A percentile compares a stretch with the other conserved stretches of the same genome.
These are phyloP conservation scores for Oligia fasciuncula DNA, from an alignment of 2,888 invertebrate genomes.

Conservation along the genomic window DNA sequence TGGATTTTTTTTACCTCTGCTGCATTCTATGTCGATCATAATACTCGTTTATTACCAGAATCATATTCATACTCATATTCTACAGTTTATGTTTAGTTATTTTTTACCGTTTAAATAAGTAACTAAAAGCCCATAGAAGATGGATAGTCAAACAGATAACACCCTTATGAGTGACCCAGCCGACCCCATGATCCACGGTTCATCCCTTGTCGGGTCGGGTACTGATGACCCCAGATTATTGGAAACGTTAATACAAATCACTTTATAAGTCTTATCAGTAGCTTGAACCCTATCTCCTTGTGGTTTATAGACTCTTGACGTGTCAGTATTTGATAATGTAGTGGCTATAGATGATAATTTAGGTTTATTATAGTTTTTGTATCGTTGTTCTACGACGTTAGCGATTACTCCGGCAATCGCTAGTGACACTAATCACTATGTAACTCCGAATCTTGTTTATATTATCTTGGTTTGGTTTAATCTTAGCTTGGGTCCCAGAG, in stretches of 20 bases:
- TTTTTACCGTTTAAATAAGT: neutral
- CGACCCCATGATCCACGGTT: constrained; percentile 26
- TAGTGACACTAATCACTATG: no score
- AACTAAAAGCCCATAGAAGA: neutral
- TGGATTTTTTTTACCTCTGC: no score
- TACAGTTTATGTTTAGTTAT: neutral
- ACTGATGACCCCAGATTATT: constrained; percentile 48
- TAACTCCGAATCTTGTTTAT: no score
- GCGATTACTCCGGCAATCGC: no score
- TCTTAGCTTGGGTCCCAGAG: no score
- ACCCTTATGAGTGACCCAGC: constrained; percentile 22
- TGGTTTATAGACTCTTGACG: constrained; percentile 34
- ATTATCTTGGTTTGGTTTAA: no score
- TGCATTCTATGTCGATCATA: no score
- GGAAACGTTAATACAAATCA: constrained; percentile 43
- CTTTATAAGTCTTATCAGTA: constrained; percentile 43
- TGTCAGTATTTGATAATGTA: constrained; percentile 7
- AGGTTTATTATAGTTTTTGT: neutral
- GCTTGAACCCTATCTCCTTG: constrained; percentile 22
- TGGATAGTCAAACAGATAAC: constrained; percentile 27
- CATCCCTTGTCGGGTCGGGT: constrained; percentile 29
- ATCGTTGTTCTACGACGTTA: neutral
- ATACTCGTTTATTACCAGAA: no score
- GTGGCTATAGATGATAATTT: neutral
- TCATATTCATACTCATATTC: neutral